Evolutionary conservation across 2,113 vertebrate genomes (phyloP).

Genomic region (Ornithorhynchus anatinus): DNA sequence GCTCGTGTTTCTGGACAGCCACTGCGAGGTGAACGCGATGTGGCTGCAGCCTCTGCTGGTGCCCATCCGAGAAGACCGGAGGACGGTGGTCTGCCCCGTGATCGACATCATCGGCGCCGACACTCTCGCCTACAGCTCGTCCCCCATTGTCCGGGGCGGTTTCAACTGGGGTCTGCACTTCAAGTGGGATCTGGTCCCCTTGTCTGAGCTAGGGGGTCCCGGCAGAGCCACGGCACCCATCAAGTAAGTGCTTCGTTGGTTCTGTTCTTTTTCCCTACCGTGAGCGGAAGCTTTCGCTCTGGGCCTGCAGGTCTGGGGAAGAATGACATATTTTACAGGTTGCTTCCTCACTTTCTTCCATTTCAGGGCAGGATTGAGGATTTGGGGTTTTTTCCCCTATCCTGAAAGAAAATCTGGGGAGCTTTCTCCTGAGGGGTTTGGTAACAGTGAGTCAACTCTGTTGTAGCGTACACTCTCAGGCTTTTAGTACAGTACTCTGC

Average conservation of each 20-base stretch:
- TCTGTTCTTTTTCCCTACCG: fast-evolving
- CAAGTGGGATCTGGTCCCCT: slow-evolving; percentile 94
- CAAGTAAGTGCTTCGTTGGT: too few relatives aligned
- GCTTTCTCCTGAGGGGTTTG: too few relatives aligned
- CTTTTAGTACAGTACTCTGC: too few relatives aligned
- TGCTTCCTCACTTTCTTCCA: too few relatives aligned
- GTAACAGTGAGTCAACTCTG: too few relatives aligned
- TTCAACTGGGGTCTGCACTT: slow-evolving; percentile 99
- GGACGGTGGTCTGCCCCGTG: slow-evolving; percentile 90
- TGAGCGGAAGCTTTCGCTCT: not conserved
- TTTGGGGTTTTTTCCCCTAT: too few relatives aligned
- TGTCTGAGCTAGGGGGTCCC: slow-evolving; percentile 78
- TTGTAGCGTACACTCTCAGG: too few relatives aligned
- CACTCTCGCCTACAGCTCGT: slow-evolving; percentile 90
- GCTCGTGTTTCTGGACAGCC: slow-evolving; percentile 95
- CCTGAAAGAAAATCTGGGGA: too few relatives aligned
- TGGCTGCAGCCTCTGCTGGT: slow-evolving; percentile 91
- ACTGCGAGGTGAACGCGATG: slow-evolving; percentile 91
- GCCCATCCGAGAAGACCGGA: slow-evolving; percentile 74
- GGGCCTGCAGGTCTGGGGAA: not conserved
- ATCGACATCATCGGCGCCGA: slow-evolving; percentile 98
- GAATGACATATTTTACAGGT: not conserved
- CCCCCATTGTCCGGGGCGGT: slow-evolving; percentile 91
- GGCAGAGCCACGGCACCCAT: slow-evolving; percentile 81
- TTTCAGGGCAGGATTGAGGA: too few relatives aligned